Evolutionary conservation across 2,888 invertebrate genomes (phyloP).

Genomic region (Hirtodrosophila confusa): DNA sequence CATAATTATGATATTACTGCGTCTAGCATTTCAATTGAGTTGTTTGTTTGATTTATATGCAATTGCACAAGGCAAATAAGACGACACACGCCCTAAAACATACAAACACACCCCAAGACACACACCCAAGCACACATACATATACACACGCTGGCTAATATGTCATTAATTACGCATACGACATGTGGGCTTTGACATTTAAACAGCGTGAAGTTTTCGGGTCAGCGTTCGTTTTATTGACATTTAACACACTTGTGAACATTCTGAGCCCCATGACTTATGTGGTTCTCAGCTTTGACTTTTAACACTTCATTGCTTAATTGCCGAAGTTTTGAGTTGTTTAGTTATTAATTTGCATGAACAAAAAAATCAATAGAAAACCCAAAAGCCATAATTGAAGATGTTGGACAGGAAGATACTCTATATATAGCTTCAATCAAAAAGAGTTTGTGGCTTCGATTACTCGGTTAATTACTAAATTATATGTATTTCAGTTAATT

Average conservation of each 20-base stretch:
- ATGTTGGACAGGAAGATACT: no score
- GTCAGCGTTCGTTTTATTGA: conserved; percentile 61
- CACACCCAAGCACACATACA: conserved; percentile 6
- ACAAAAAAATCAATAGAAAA: no score
- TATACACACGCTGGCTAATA: conserved; percentile 35
- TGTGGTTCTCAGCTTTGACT: conserved; percentile 21
- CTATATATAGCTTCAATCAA: no score
- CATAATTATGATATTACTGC: conserved; percentile 70
- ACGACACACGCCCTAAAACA: conserved; percentile 17
- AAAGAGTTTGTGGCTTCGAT: no score
- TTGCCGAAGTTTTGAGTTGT: conserved; percentile 30
- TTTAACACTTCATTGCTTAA: conserved; percentile 48
- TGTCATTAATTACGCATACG: conserved; percentile 75
- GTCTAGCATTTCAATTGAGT: conserved; percentile 74
- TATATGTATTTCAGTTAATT: no score
- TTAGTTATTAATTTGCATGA: no score
- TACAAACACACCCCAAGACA: conserved; percentile 5
- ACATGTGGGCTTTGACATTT: conserved; percentile 64
- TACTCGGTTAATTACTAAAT: no score
- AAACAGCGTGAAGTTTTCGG: conserved; percentile 58
- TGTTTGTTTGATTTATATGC: conserved; percentile 75
- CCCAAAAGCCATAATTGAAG: no score
- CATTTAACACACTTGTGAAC: conserved; percentile 65
- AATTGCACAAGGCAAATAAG: conserved; percentile 67
- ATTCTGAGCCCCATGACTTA: conserved; percentile 34